A percentile compares a stretch with the other conserved stretches of the same genome.
Conservation (phyloP, 2,113 vertebrate genomes). For the Chaetorhynchus papuensis region DNA sequence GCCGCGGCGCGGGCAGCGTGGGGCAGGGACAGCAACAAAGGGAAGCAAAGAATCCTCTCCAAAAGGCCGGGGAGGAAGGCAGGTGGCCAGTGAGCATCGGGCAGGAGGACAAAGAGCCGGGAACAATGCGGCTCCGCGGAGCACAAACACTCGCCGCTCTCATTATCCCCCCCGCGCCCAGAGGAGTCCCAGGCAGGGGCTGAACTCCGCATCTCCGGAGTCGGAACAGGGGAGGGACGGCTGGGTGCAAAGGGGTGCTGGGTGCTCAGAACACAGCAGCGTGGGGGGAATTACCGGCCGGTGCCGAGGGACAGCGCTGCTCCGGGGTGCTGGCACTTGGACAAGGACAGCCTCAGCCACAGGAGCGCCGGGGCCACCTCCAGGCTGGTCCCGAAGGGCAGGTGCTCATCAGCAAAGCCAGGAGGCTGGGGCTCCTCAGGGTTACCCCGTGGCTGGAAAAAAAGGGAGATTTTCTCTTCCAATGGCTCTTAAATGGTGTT, state of each 20-base stretch:
- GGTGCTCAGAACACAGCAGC: accelerated
- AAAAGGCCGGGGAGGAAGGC: neutral
- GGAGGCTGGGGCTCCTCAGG: neutral
- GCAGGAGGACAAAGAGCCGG: neutral
- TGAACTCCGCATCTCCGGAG: neutral
- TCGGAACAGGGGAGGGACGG: neutral
- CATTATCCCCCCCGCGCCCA: neutral
- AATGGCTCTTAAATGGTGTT: neutral
- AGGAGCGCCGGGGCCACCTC: neutral
- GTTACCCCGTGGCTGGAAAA: too few species aligned
- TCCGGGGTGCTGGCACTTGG: accelerated
- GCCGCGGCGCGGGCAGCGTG: neutral
- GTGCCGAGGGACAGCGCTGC: neutral
- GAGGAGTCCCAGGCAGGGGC: neutral
- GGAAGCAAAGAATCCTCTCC: neutral
- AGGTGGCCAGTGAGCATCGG: slow-evolving; percentile 13
- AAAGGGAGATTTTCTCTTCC: neutral
- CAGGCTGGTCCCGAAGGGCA: neutral
- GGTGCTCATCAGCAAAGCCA: neutral
- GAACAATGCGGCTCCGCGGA: neutral
- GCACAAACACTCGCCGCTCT: neutral
- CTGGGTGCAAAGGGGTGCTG: neutral
- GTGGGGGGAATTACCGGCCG: accelerated
- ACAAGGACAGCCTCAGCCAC: neutral
- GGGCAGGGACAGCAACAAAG: neutral